phyloP scores from a whole-genome alignment of 1,140 invertebrate genomes.

The Eciton burchellii region DNA sequence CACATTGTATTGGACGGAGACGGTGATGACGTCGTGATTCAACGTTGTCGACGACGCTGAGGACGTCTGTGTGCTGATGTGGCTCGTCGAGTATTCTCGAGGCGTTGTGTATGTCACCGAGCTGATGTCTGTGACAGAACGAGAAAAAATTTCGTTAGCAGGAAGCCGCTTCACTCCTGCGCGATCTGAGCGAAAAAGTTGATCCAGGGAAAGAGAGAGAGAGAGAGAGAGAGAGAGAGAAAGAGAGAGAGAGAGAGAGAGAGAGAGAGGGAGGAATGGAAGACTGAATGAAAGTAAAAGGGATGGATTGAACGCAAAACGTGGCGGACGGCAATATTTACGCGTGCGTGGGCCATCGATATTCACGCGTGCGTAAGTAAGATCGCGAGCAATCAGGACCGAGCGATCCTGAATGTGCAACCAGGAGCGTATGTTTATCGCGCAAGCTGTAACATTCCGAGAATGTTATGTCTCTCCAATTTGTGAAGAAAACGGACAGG shows the following conservation, averaged over 20 bases:
- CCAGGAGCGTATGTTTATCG: conserved; percentile 51
- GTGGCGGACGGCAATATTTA: conserved; percentile 72
- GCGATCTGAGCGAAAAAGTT: conserved; percentile 48
- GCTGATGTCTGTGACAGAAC: conserved; percentile 79
- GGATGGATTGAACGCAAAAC: conserved; percentile 41
- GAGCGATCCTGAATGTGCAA: conserved; percentile 7
- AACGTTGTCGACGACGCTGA: conserved; percentile 75
- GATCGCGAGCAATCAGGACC: conserved; percentile 59
- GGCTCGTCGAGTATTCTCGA: conserved; percentile 80
- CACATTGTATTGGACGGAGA: conserved; percentile 81
- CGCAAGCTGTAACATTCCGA: neutral
- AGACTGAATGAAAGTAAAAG: neutral
- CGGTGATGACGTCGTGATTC: conserved; percentile 78
- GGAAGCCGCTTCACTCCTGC: conserved; percentile 34
- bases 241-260: neutral
- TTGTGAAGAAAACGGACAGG: too few species aligned
- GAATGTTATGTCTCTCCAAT: too few species aligned
- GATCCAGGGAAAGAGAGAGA: neutral
- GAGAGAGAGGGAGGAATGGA: neutral
- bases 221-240: neutral
- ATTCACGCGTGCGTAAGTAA: conserved; percentile 76
- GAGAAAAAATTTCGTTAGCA: conserved; percentile 46
- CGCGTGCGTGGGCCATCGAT: conserved; percentile 76
- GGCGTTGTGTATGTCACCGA: conserved; percentile 82
- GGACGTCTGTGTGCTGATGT: conserved; percentile 80